Conservation (phyloP, 1,140 invertebrate genomes). For the Hycleus phaleratus region DNA sequence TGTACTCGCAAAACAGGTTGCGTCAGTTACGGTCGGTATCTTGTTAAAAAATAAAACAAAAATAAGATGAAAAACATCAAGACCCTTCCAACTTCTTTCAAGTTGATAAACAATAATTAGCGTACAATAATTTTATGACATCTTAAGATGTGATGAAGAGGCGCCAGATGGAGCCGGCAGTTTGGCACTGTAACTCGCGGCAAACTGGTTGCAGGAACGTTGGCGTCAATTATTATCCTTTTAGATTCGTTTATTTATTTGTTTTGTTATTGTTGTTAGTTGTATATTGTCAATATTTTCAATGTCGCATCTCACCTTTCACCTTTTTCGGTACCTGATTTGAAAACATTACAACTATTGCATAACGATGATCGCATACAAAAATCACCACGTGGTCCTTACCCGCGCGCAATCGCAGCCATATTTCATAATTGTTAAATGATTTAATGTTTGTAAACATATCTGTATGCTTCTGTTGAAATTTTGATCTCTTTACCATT, state of each 20-base stretch:
- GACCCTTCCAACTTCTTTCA: constrained; percentile 23
- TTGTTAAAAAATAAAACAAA: constrained; percentile 27
- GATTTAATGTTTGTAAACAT: constrained; percentile 21
- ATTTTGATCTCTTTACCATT: no score
- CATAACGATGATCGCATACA: constrained; percentile 19
- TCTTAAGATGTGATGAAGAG: constrained; percentile 15
- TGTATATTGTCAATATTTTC: no score
- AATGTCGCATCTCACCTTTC: constrained; percentile 18
- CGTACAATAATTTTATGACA: constrained; percentile 30
- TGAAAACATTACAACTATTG: constrained; percentile 11
- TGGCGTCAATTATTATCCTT: constrained; percentile 5
- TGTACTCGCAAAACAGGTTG: constrained; percentile 35
- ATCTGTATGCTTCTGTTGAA: not conserved
- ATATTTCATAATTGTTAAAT: constrained; percentile 12
- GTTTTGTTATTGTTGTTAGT: no score
- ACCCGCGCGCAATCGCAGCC: constrained; percentile 7
- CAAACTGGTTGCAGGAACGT: constrained; percentile 24
- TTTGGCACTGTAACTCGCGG: constrained; percentile 10
- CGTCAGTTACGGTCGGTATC: constrained; percentile 25
- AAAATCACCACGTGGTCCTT: constrained; percentile 9
- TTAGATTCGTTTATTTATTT: no score
- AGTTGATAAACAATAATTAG: constrained; percentile 32
- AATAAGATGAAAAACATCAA: constrained; percentile 5
- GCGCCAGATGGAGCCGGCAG: constrained; percentile 27
- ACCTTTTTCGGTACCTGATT: constrained; percentile 14